These are phyloP conservation scores for Pangasius larnaudii DNA, from an alignment of 2,797 vertebrate species.

Conservation along the genomic window DNA sequence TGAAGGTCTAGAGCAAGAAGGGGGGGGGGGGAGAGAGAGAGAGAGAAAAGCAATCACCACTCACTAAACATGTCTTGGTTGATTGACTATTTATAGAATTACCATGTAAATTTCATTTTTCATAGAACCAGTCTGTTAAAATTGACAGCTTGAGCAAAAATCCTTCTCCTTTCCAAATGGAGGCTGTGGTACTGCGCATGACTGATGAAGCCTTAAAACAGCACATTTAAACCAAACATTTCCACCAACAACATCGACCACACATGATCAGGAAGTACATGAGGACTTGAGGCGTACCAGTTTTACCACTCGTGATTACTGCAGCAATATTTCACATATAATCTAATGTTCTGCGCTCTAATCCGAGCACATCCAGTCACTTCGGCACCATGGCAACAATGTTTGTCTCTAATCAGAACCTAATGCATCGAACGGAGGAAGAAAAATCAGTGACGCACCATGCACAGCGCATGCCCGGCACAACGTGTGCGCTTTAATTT, in stretches of 20 bases:
- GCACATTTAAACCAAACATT: constrained; percentile 10
- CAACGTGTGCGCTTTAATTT: constrained; percentile 13
- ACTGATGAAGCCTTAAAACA: constrained; percentile 7
- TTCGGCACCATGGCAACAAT: constrained; percentile 45
- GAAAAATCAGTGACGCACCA: constrained; percentile 34
- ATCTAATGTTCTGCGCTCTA: constrained; percentile 40
- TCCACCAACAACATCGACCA: background rate
- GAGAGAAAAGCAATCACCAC: background rate
- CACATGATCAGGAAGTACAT: constrained; percentile 30
- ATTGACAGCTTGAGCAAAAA: background rate
- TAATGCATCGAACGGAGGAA: background rate
- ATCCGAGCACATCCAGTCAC: constrained; percentile 35
- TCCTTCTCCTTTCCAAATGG: background rate
- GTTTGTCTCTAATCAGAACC: constrained; percentile 31
- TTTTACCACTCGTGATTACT: constrained; percentile 25
- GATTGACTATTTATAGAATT: background rate
- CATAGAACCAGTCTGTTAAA: too few species aligned
- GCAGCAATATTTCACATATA: constrained; percentile 19
- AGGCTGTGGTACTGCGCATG: background rate
- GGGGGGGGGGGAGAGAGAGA: too few species aligned
- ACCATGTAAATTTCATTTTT: background rate
- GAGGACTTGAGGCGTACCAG: background rate
- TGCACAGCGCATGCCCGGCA: background rate
- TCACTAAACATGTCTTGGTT: background rate
- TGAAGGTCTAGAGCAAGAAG: background rate